phyloP scores from a whole-genome alignment of 2,888 invertebrate species.

The Tipula vernalis region DNA sequence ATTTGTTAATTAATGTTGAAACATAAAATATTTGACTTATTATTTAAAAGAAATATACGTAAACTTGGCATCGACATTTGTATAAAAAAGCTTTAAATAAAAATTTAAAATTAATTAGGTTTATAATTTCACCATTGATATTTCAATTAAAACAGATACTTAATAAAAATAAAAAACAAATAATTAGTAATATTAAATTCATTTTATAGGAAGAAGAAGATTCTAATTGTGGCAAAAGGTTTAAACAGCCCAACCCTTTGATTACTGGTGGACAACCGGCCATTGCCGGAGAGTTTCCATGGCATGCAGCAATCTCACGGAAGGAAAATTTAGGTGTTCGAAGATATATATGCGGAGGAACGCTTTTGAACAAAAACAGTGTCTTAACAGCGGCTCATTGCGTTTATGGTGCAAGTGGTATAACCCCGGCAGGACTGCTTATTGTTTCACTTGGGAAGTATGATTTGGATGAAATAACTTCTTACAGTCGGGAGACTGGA shows the following conservation, averaged over 20 bases:
- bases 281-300: background rate
- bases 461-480: background rate
- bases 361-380: background rate
- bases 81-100: too few relatives aligned
- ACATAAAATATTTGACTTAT: too few relatives aligned
- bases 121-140: too few relatives aligned
- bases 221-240: background rate
- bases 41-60: too few relatives aligned
- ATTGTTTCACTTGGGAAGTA: background rate
- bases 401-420: background rate
- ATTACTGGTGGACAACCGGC: background rate
- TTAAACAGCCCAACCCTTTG: background rate
- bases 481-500: conserved; percentile 25
- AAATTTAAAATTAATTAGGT: too few relatives aligned
- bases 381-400: background rate
- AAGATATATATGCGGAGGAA: background rate
- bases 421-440: background rate
- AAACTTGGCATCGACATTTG: too few relatives aligned
- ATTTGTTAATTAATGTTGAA: too few relatives aligned
- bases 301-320: background rate
- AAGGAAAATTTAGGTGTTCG: background rate
- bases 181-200: background rate
- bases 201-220: background rate
- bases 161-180: background rate
- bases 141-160: too few relatives aligned